Conservation (phyloP, 1,140 invertebrate species). For the Metopolophium dirhodum region DNA sequence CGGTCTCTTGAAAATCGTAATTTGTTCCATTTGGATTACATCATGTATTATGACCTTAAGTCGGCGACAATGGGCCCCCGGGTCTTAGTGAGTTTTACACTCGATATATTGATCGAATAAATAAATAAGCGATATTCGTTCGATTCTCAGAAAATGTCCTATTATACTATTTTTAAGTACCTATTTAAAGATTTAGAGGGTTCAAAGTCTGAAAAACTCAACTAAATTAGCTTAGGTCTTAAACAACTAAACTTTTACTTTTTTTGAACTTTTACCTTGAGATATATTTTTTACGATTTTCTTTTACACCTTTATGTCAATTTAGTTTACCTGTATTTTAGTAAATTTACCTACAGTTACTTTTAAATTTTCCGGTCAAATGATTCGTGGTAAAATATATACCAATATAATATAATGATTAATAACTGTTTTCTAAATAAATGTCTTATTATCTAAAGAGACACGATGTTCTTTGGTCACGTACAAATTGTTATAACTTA, state of each 20-base stretch:
- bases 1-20: neutral
- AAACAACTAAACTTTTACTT: neutral
- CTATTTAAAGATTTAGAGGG: neutral
- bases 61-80: neutral
- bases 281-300: neutral
- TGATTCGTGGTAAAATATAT: too few species aligned
- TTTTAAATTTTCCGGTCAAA: neutral
- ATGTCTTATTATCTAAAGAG: too few species aligned
- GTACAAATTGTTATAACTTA: too few species aligned
- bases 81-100: neutral
- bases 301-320: neutral
- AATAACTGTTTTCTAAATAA: too few species aligned
- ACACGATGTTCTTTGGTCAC: too few species aligned
- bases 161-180: neutral
- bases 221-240: neutral
- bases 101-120: neutral
- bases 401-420: too few species aligned
- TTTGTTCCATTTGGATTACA: neutral
- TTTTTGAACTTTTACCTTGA: neutral
- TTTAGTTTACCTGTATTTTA: neutral
- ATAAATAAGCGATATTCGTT: neutral
- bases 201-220: neutral
- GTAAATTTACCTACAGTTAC: neutral
- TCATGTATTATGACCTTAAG: neutral
- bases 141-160: neutral